These are phyloP conservation scores for Peromyscus polionotus DNA, from an alignment of 2,113 vertebrate species.

Conservation along the genomic window DNA sequence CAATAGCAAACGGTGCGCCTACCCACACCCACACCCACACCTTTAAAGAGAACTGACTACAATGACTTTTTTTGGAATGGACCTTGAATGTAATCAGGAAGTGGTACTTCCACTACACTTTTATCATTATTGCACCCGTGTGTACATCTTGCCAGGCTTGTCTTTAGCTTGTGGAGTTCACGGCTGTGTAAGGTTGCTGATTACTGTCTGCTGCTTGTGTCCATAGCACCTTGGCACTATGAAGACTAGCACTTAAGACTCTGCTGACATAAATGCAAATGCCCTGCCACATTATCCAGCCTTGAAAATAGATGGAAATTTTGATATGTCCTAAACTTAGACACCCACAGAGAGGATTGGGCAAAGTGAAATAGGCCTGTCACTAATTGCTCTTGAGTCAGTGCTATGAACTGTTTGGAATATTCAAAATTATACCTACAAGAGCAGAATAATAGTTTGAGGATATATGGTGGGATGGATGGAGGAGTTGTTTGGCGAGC, in stretches of 20 bases:
- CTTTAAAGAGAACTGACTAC: neutral
- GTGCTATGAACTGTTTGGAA: neutral
- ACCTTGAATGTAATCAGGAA: neutral
- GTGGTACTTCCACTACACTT: neutral
- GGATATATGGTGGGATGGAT: accelerated
- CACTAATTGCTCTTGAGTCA: neutral
- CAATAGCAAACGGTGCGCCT: neutral
- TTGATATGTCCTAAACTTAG: neutral
- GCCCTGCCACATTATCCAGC: neutral
- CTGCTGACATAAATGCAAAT: neutral
- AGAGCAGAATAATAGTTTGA: neutral
- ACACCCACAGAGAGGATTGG: neutral
- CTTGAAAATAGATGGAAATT: neutral
- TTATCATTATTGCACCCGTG: neutral
- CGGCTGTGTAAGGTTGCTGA: neutral
- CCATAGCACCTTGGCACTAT: neutral
- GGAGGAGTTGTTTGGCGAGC: neutral
- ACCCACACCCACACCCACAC: neutral
- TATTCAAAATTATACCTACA: neutral
- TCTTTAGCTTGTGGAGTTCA: neutral
- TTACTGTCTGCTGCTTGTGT: neutral
- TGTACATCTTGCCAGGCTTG: neutral
- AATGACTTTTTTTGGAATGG: neutral
- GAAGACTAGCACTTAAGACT: neutral
- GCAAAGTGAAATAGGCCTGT: neutral